Base-by-base conservation (phyloP, 2,113 vertebrate genomes). In the Pedionomus torquatus region DNA sequence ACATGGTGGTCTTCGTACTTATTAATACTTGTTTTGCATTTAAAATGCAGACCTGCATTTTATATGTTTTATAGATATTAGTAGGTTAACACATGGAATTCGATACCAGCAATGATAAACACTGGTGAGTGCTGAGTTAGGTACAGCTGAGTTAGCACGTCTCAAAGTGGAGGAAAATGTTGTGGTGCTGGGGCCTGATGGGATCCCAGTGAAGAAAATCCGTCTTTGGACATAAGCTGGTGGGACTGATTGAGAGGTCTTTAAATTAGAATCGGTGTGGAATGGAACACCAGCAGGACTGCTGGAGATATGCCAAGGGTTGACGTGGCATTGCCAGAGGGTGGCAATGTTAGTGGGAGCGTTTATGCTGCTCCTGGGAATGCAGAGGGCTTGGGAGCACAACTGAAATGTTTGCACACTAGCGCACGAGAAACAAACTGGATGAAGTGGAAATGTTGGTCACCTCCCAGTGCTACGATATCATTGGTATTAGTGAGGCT, bases 141-240 rank as follows among this genome's bases (percentile, higher is more conserved):
- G 31, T 51, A 37, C 10, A 64, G 13, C 68, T 31, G 31, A 44
- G 16, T 31, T 58, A 66, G 28, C 28, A 44, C 30, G 49, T 23
- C 69, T 35, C 31, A 30, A 25, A 51, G 46, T 1, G 30, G 31
- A 41, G 31, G 23, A 65, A 49, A 26, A 35, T 16, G 51, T 28
- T 44, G 37, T 0, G 2, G 52, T 33, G 28, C 26, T 52, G 64
- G 8, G 11, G 11, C 21, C 31, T 37, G 37, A 52, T 1, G 2
- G 13, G 31, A 44, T 69, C 39, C 21, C 3, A 0, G 5, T 18
- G 26, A 28, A 26, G 23, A 65, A 54, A 61, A 61, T 1, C 1
- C 0, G 0, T 54, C 26, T 87, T 28, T 63, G 57, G 28, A 63
- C 1, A 1, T 46, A 28, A 63, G n/a, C 18, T 79, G 57, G 28